phyloP scores from a whole-genome alignment of 1,140 invertebrate genomes.

The Dryas iulia region DNA sequence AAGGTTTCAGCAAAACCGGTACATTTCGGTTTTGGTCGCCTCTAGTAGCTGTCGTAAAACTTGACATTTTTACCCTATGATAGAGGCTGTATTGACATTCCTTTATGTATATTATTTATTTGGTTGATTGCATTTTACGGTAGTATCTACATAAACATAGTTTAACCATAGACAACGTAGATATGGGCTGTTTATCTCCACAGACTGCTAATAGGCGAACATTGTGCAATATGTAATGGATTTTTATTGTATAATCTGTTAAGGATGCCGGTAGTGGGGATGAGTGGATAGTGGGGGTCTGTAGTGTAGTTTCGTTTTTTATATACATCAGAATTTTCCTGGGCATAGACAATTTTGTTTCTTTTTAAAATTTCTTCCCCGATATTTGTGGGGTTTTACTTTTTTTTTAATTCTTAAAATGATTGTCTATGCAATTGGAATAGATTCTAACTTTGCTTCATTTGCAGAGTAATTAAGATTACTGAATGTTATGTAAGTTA shows the following conservation, averaged over 20 bases:
- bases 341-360: constrained; percentile 33
- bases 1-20: not conserved
- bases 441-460: constrained; percentile 47
- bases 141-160: constrained; percentile 54
- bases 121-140: constrained; percentile 60
- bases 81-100: constrained; percentile 65
- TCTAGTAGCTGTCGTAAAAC: constrained; percentile 20
- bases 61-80: constrained; percentile 22
- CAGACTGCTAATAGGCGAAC: constrained; percentile 61
- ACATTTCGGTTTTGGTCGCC: not conserved
- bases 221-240: constrained; percentile 64
- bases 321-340: constrained; percentile 35
- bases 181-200: constrained; percentile 67
- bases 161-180: constrained; percentile 61
- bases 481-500: constrained; percentile 62
- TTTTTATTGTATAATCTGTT: constrained; percentile 47
- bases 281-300: constrained; percentile 19
- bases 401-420: not conserved
- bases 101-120: constrained; percentile 56
- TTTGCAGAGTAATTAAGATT: constrained; percentile 41
- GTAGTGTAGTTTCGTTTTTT: constrained; percentile 28
- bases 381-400: not conserved
- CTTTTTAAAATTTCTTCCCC: not conserved
- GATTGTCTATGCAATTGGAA: constrained; percentile 45
- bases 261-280: constrained; percentile 36